These are phyloP conservation scores for Cichlasoma orientale DNA, from an alignment of 2,797 vertebrate genomes.

Conservation along the genomic window DNA sequence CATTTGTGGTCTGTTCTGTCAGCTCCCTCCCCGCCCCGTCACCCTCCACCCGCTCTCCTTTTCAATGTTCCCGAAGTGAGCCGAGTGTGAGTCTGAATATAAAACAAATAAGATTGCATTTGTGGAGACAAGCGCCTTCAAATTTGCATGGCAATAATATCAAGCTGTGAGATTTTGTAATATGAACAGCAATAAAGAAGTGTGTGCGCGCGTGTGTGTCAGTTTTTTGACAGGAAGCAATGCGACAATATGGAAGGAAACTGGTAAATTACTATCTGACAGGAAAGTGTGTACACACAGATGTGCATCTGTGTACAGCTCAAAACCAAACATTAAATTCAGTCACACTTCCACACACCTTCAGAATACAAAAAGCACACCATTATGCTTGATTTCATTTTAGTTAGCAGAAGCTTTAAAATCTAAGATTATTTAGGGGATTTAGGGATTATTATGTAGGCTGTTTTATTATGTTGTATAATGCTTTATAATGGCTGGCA, in stretches of 20 bases:
- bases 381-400: background rate
- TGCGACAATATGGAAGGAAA: constrained; percentile 6
- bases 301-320: background rate
- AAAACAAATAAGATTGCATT: constrained; percentile 63
- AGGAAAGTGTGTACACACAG: background rate
- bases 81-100: constrained; percentile 28
- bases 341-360: background rate
- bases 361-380: accelerated
- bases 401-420: background rate
- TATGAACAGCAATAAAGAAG: constrained; percentile 49
- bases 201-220: background rate
- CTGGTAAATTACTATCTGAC: constrained; percentile 5
- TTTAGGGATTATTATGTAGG: background rate
- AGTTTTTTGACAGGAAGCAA: background rate
- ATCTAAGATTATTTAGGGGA: background rate
- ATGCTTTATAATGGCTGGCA: background rate
- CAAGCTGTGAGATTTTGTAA: constrained; percentile 57
- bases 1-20: constrained; percentile 58
- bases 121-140: constrained; percentile 42
- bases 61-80: constrained; percentile 42
- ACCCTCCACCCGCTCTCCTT: constrained; percentile 7
- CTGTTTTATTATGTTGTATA: background rate
- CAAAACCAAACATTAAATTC: background rate
- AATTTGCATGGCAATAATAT: constrained; percentile 60
- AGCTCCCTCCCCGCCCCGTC: constrained; percentile 11